Conservation (phyloP, 92 coral and sea anemone species). For the Isaurus tuberculatus region DNA sequence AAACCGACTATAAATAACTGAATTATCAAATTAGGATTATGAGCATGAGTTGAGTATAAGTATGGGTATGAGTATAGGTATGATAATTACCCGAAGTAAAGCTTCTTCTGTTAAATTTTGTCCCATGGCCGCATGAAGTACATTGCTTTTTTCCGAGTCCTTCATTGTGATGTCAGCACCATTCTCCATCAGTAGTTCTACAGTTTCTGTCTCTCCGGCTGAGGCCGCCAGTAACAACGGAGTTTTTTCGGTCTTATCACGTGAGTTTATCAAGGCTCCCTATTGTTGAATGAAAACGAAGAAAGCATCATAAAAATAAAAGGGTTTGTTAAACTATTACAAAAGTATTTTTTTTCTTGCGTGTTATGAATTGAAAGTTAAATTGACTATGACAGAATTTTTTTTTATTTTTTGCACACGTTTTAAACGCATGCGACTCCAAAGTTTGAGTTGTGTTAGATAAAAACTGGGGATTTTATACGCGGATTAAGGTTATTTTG, state of each 20-base stretch:
- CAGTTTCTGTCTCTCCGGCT: constrained; percentile 17
- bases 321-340: background rate
- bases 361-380: too few species aligned
- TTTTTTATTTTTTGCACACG: too few species aligned
- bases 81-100: constrained; percentile 18
- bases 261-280: constrained; percentile 27
- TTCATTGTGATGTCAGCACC: constrained; percentile 41
- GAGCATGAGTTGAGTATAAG: too few species aligned
- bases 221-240: constrained; percentile 30
- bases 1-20: too few species aligned
- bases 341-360: too few species aligned
- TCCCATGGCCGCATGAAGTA: constrained; percentile 38
- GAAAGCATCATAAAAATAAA: background rate
- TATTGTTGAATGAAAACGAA: background rate
- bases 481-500: too few species aligned
- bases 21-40: too few species aligned
- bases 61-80: too few species aligned
- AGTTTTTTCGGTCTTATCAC: constrained; percentile 15
- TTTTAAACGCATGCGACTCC: too few species aligned
- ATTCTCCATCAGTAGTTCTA: constrained; percentile 34
- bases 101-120: constrained; percentile 16
- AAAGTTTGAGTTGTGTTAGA: too few species aligned
- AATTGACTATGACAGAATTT: too few species aligned
- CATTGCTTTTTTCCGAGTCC: constrained; percentile 19
- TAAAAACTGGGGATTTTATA: too few species aligned